Evolutionary conservation across 2,797 vertebrate genomes (phyloP), one percentile per base, ranked within the genome.

Genomic region (Podargus strigoides): DNA sequence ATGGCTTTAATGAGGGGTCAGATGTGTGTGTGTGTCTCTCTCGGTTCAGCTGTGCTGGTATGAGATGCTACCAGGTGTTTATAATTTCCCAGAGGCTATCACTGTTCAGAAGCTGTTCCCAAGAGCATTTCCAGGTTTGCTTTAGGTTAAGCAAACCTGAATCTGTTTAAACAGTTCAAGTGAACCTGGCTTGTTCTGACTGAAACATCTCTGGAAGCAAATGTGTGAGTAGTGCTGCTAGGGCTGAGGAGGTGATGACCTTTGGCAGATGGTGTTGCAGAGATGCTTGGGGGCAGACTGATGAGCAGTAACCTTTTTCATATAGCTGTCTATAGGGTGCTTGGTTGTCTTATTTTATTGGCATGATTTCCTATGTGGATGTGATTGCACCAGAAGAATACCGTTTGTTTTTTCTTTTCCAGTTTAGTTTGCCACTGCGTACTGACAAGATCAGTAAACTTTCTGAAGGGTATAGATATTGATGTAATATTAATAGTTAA

Each of bases 241-340:
- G 52, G 87, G 56, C 87, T 67, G 81, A 55, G 68, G 89, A 69
- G 86, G 75, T 27, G 82, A 14, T 77, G 89, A 94, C 96, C 89
- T 87, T 36, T 83, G 93, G 76, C 96, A 96, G 94, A 92, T 89
- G 93, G 89, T 2, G 7, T n/a, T 85, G 87, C 60, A 68, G 79
- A 87, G 94, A 67, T 89, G 89, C 94, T 89, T 5, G 37, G 58
- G 87, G 94, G 91, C 91, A 95, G 39, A 21, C 37, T 46, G 85
- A 85, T 17, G 78, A 80, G 85, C 72, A 60, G 86, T 17, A 89
- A 49, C 64, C 28, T 85, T 80, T 82, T 66, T 70, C 73, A 17
- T 44, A 3, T 12, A 72, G 46, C 83, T 85, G 56, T 44, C 49
- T 63, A 42, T 27, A n/a, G 70, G 59, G 46, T 30, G 81, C 62